Evolutionary conservation across 2,113 vertebrate species (phyloP), one percentile per base, ranked within the genome.

Genomic region (Cromileptes altivelis): DNA sequence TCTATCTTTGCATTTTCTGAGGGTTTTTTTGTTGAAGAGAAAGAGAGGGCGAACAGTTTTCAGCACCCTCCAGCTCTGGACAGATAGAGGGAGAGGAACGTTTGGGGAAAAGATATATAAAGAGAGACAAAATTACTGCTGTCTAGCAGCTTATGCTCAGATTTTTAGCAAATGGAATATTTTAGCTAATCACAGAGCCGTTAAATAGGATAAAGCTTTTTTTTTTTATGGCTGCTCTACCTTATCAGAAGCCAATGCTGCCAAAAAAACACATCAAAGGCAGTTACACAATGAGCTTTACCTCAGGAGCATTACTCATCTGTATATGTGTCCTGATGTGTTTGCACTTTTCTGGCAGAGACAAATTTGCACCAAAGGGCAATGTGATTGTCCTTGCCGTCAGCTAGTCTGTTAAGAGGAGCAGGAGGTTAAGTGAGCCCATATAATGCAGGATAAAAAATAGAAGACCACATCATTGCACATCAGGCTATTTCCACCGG

Each of bases 341-440:
- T 73, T 76, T 80, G 74, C 81, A 68, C 78, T 82, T 87, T 86
- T 82, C 33, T 80, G 70, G 57, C 62, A 53, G 58, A 2, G 10
- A 45, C 61, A 86, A 27, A 85, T 85, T 78, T 9, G 6, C 75
- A 74, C 75, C 75, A 84, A 82, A 89, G 78, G 75, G 45, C 80
- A 81, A 77, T 57, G 58, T n/a, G 70, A 83, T 88, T 88, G 87
- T 85, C 84, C 78, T 87, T 79, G 70, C 87, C 60, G 21, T 27
- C 4, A 19, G 78, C 47, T 70, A 23, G 57, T 53, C 79, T 86
- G 81, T 88, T 80, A 83, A 88, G 68, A 75, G 77, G 85, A 82
- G 77, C 75, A 67, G 52, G 64, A 86, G 93, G 90, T 92, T 85
- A 93, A 91, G 89, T 84, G 82, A 87, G 75, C 78, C 85, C 86